phyloP scores from a whole-genome alignment of 2,888 invertebrate genomes.

The Minunthozetes semirufus region DNA sequence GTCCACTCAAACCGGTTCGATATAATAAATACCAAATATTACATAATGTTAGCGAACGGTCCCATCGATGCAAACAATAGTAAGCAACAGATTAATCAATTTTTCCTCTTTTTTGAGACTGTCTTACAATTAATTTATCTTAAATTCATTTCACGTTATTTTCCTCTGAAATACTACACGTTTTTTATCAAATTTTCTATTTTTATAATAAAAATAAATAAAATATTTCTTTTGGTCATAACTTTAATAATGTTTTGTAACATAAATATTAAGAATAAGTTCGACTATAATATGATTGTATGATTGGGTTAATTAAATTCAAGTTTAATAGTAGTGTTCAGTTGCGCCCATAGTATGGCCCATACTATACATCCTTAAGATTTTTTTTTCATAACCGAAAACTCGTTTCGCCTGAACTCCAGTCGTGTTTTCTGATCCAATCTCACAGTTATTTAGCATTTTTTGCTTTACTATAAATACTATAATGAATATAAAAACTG shows the following conservation, averaged over 20 bases:
- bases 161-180: neutral
- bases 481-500: conserved; percentile 8
- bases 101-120: neutral
- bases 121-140: neutral
- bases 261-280: neutral
- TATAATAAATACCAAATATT: neutral
- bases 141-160: no score
- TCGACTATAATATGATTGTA: neutral
- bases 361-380: neutral
- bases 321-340: conserved; percentile 24
- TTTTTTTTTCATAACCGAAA: neutral
- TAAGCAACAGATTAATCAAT: neutral
- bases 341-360: conserved; percentile 15
- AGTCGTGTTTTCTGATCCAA: neutral
- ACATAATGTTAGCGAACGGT: conserved; percentile 8
- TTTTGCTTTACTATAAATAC: neutral
- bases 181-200: neutral
- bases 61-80: neutral
- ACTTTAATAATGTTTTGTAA: no score
- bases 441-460: neutral
- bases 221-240: neutral
- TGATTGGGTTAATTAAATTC: conserved; percentile 18
- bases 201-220: no score
- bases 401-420: neutral
- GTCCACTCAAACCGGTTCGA: neutral